Evolutionary conservation across 2,888 invertebrate species (phyloP).

Genomic region (Agriopis aurantiaria): DNA sequence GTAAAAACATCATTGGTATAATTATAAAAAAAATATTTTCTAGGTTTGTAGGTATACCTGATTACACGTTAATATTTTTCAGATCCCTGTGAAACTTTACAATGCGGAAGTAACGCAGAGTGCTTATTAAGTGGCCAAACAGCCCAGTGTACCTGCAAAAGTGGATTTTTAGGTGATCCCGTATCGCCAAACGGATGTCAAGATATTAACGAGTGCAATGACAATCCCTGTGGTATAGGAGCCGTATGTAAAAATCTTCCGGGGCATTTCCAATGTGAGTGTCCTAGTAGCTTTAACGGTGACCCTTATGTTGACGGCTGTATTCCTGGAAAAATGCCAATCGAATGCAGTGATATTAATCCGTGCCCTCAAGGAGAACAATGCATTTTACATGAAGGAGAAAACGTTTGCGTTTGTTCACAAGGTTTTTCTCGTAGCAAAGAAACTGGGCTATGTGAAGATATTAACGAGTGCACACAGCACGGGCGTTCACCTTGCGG

Average conservation of each 20-base stretch:
- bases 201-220: conserved; percentile 95
- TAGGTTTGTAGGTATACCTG: neutral
- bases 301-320: conserved; percentile 94
- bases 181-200: conserved; percentile 90
- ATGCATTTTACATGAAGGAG: conserved; percentile 92
- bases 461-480: conserved; percentile 94
- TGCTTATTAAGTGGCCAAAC: conserved; percentile 94
- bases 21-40: neutral
- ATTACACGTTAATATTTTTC: conserved; percentile 53
- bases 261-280: conserved; percentile 95
- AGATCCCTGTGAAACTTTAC: conserved; percentile 96
- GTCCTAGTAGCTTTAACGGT: conserved; percentile 93
- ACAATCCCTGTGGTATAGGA: conserved; percentile 92
- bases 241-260: conserved; percentile 96
- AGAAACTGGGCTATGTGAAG: conserved; percentile 91
- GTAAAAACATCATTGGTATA: neutral
- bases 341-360: conserved; percentile 90
- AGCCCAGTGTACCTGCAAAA: conserved; percentile 94
- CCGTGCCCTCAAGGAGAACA: conserved; percentile 95
- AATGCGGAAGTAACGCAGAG: conserved; percentile 95
- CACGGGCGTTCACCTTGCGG: conserved; percentile 94
- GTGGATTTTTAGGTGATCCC: conserved; percentile 92
- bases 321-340: conserved; percentile 87
- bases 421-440: conserved; percentile 94
- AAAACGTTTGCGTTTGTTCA: conserved; percentile 95